Evolutionary conservation across 2,113 vertebrate genomes (phyloP).

Genomic region (Protomyctophum bolini): DNA sequence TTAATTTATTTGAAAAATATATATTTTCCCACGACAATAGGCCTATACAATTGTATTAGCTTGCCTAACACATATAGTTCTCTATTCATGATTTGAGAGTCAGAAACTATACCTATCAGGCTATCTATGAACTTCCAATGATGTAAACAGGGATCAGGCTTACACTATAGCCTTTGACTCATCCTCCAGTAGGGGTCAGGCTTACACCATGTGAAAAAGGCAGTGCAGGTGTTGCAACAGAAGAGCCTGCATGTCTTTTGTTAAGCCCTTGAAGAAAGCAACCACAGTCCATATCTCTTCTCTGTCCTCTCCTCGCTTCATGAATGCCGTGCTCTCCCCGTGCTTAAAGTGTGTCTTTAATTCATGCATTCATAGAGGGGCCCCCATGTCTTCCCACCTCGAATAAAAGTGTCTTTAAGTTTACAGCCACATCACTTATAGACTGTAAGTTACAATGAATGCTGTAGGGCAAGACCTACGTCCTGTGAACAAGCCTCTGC

Average conservation of each 20-base stretch:
- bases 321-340: not conserved
- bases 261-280: conserved; percentile 20
- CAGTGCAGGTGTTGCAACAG: not conserved
- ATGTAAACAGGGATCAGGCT: too few relatives aligned
- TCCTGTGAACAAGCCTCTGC: too few relatives aligned
- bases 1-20: not conserved
- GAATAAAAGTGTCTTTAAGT: not conserved
- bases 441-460: not conserved
- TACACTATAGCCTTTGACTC: too few relatives aligned
- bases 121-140: not conserved
- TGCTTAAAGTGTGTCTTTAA: too few relatives aligned
- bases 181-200: conserved; percentile 51
- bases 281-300: not conserved
- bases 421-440: conserved; percentile 2
- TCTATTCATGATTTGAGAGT: not conserved
- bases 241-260: conserved; percentile 16
- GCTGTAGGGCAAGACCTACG: too few relatives aligned
- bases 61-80: too few relatives aligned
- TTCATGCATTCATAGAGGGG: too few relatives aligned
- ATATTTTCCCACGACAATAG: too few relatives aligned
- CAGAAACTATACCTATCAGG: not conserved
- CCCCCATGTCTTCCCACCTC: too few relatives aligned
- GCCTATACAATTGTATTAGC: too few relatives aligned
- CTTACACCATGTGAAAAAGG: conserved; percentile 20
- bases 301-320: not conserved